These are phyloP conservation scores for Drosophila lacertosa DNA, from an alignment of 1,140 invertebrate species.

Conservation along the genomic window DNA sequence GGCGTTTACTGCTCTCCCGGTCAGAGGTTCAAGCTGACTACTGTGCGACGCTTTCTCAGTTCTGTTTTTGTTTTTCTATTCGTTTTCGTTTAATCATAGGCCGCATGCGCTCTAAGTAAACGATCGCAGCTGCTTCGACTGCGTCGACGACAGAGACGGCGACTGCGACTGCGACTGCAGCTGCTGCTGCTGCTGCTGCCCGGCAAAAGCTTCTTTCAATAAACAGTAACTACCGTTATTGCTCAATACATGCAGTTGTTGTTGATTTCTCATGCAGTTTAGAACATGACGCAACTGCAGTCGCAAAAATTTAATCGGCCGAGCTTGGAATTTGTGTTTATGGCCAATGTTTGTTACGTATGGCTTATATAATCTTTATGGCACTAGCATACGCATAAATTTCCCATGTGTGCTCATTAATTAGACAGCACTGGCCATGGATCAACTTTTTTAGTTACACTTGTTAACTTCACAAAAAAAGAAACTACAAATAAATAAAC, in stretches of 20 bases:
- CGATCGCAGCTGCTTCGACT: slow-evolving; percentile 39
- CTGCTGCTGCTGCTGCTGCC: not conserved
- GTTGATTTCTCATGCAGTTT: slow-evolving; percentile 15
- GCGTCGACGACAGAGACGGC: no score
- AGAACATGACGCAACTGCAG: slow-evolving; percentile 8
- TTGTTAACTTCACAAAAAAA: slow-evolving; percentile 26
- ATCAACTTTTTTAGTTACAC: slow-evolving; percentile 59
- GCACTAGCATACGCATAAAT: slow-evolving; percentile 35
- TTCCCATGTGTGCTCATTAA: slow-evolving; percentile 47
- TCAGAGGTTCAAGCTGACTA: slow-evolving; percentile 59
- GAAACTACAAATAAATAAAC: not conserved
- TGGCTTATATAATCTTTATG: slow-evolving; percentile 41
- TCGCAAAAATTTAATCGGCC: not conserved
- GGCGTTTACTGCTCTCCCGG: slow-evolving; percentile 26
- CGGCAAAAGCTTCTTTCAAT: slow-evolving; percentile 24
- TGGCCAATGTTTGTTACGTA: slow-evolving; percentile 4
- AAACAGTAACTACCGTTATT: slow-evolving; percentile 31
- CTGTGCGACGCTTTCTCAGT: slow-evolving; percentile 49
- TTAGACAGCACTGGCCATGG: slow-evolving; percentile 42
- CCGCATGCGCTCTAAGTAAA: slow-evolving; percentile 50
- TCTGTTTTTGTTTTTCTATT: slow-evolving; percentile 27
- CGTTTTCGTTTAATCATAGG: slow-evolving; percentile 32
- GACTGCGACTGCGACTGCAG: not conserved
- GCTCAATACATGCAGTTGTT: slow-evolving; percentile 9
- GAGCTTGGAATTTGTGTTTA: slow-evolving; percentile 32